A percentile compares a stretch with the other conserved stretches of the same genome.
Evolutionary conservation across 92 coral and sea anemone genomes (phyloP).

Genomic region (Metridium senile): DNA sequence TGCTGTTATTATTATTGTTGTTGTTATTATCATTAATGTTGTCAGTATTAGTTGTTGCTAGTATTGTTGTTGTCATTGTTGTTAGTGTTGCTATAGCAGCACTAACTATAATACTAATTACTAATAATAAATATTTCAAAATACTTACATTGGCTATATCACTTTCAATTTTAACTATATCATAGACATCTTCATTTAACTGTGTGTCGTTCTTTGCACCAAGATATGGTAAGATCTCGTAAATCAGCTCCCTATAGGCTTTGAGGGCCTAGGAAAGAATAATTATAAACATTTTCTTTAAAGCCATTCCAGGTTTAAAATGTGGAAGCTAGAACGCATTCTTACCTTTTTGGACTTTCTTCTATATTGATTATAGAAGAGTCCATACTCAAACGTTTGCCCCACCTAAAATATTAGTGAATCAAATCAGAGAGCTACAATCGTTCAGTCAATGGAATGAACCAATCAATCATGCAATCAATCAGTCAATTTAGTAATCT

Average conservation of each 20-base stretch:
- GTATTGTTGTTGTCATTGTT: no score
- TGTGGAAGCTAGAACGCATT: no score
- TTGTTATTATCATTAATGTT: no score
- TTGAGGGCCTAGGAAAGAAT: neutral
- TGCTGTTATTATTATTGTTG: no score
- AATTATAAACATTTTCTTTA: no score
- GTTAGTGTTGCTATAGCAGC: no score
- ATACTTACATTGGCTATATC: neutral
- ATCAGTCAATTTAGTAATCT: neutral
- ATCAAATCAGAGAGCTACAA: no score
- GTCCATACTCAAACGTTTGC: neutral
- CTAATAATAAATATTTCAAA: neutral
- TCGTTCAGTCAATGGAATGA: no score
- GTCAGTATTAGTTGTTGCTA: no score
- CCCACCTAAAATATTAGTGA: neutral
- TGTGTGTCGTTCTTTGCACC: slow-evolving; percentile 1
- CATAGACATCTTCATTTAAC: neutral
- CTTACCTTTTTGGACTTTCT: neutral
- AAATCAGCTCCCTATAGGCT: neutral
- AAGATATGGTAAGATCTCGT: neutral
- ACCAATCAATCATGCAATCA: neutral
- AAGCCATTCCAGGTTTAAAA: no score
- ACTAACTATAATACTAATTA: no score
- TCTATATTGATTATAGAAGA: neutral
- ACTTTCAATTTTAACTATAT: neutral